Percentiles rank a stretch among this genome's conserved stretches.
Conservation (phyloP, 1,140 invertebrate species). For the Cotesia typhae region DNA sequence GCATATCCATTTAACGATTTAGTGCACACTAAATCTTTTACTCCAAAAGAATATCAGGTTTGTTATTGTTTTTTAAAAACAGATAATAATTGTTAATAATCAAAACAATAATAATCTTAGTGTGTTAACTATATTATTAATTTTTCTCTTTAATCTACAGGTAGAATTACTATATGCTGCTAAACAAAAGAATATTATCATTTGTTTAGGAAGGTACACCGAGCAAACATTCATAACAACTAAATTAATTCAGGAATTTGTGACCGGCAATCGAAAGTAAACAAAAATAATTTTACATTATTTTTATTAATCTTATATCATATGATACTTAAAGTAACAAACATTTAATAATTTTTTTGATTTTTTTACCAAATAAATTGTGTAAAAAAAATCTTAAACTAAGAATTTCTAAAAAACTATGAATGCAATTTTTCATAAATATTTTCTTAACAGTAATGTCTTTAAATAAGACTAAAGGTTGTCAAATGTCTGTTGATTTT, state of each 20-base stretch:
- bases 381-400: no score
- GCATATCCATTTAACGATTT: slow-evolving; percentile 72
- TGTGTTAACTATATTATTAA: slow-evolving; percentile 13
- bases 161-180: slow-evolving; percentile 84
- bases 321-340: no score
- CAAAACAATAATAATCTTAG: slow-evolving; percentile 1
- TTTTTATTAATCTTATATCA: no score
- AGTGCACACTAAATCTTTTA: slow-evolving; percentile 76
- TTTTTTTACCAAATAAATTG: no score
- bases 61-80: slow-evolving; percentile 18
- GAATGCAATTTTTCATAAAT: no score
- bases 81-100: slow-evolving; percentile 22
- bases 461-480: no score
- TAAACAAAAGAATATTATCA: slow-evolving; percentile 81
- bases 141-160: slow-evolving; percentile 54
- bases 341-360: no score
- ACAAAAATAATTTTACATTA: not conserved
- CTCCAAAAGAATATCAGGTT: slow-evolving; percentile 78
- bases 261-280: slow-evolving; percentile 66
- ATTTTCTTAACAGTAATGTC: no score
- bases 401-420: no score
- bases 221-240: slow-evolving; percentile 90
- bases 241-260: slow-evolving; percentile 84
- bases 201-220: slow-evolving; percentile 81
- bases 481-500: no score